Percentiles rank a stretch among this genome's conserved stretches.
phyloP scores from a whole-genome alignment of 2,797 vertebrate genomes.

The Ptychadena robeensis region DNA sequence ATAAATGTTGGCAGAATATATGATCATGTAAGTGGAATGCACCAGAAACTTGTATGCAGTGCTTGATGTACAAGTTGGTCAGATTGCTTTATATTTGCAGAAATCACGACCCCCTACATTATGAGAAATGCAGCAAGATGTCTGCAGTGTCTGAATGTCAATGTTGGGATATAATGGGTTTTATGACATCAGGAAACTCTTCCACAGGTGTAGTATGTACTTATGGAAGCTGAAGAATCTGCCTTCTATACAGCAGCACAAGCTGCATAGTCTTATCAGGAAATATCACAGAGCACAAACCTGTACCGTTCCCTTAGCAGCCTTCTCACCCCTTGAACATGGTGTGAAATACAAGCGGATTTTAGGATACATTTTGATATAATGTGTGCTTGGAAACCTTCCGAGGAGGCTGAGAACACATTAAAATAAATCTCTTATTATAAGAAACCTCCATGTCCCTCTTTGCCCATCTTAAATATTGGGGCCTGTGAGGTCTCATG shows the following conservation, averaged over 20 bases:
- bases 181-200: no score
- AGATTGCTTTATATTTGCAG: no score
- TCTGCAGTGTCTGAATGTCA: no score
- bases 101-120: no score
- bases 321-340: neutral
- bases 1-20: neutral
- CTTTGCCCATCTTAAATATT: neutral
- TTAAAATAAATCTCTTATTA: neutral
- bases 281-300: neutral
- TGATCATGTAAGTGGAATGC: no score
- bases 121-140: no score
- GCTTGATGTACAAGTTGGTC: no score
- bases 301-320: neutral
- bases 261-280: neutral
- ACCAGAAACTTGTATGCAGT: no score
- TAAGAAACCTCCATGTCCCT: neutral
- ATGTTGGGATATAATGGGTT: no score
- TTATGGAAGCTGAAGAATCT: neutral
- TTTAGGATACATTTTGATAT: neutral
- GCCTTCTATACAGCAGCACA: neutral
- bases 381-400: neutral
- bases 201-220: neutral
- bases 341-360: neutral
- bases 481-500: neutral
- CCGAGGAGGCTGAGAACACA: neutral